Evolutionary conservation across 2,797 vertebrate species (phyloP), one percentile per base, ranked within the genome.

Genomic region (Mionectes olivaceus): DNA sequence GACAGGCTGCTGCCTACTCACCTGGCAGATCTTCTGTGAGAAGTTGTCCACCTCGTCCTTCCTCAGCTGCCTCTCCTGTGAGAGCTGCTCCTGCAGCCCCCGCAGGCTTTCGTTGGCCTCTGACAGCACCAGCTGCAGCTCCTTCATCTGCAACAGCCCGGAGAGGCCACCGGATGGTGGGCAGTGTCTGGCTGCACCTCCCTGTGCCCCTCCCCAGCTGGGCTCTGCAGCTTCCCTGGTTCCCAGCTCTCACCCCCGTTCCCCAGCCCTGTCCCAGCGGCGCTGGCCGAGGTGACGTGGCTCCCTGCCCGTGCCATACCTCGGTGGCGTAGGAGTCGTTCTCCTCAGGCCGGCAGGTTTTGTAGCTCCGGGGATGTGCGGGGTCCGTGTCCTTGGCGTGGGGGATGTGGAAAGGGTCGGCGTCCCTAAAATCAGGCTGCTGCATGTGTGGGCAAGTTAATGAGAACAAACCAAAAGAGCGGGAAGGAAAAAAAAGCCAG

Each of bases 361-460:
- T 98, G 96, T 98, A 98, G 92, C 97, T 97, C 96, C 98, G 97
- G 88, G 96, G 95, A 82, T 97, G 97, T 28, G 98, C 60, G 33
- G 97, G 95, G 83, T 97, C 98, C 37, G 91, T 94, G 96, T 98
- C 98, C n/a, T 97, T 95, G 90, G 95, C 0, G 57, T 91, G 96
- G 96, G 96, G 97, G 91, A 94, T 96, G 85, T 93, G 96, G 94
- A 97, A 97, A 68, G 95, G 93, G 85, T 98, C 98, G 64, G 96
- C 67, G 74, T 99, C 98, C 98, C 99, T 99, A 98, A 98, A 99
- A 98, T 99, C 98, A 98, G 99, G 97, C 96, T 99, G 99, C 99
- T 99, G 98, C 98, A 99, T 98, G 98, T 98, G 96, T 97, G 98
- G 97, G 97, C 95, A 96, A 96, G 97, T 97, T 97, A 97, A 98